Evolutionary conservation across 35 echinoderm and acorn worm genomes (phyloP), one percentile per base, ranked within the genome.

Genomic region (Holothuria glaberrima): DNA sequence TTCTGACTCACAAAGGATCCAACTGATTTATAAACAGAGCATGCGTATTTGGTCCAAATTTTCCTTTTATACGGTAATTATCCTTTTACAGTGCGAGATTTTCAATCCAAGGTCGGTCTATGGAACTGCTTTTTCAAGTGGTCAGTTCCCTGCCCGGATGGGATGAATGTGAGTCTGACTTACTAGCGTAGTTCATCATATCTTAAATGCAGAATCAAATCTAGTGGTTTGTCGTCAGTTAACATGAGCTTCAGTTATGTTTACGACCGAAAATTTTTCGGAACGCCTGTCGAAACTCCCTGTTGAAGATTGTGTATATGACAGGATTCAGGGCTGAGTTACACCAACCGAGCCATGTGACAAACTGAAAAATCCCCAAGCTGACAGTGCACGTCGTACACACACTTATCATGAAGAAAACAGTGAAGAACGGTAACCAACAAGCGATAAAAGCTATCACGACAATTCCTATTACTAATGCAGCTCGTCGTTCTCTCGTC

Each of bases 301-400:
- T 65, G 69, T 97, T 97, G 52, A 97, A 97, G 18, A 94, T 84
- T 9, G 95, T 97, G 31, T 97, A 97, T 7, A 97, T 92, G 31
- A 92, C 82, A 21, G 95, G 95, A 68, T 97, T 97, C 12, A 92
- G 21, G 29, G 88, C 75, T 9, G 95, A 97, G 67, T 97, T 97
- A 79, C 92, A 92, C 86, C 90, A 97, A 0, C 92, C 95, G 7
- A 97, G 65, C 95, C 92, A 94, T 1, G 83, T 87, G 58, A 97
- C 86, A 31, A 94, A 54, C 26, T 86, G 92, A 59, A 92, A 91
- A 60, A 88, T 26, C 16, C 20, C 66, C 33, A 82, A 25, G 17
- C 72, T 74, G 38, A 73, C 70, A 59, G 20, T 73, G 69, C 92
- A 97, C 30, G 18, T 68, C 0, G 30, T 44, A 57, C 92, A 92